Percentiles rank a stretch among this genome's conserved stretches.
Conservation (phyloP, 2,888 invertebrate species). For the Allolobophora icterica region DNA sequence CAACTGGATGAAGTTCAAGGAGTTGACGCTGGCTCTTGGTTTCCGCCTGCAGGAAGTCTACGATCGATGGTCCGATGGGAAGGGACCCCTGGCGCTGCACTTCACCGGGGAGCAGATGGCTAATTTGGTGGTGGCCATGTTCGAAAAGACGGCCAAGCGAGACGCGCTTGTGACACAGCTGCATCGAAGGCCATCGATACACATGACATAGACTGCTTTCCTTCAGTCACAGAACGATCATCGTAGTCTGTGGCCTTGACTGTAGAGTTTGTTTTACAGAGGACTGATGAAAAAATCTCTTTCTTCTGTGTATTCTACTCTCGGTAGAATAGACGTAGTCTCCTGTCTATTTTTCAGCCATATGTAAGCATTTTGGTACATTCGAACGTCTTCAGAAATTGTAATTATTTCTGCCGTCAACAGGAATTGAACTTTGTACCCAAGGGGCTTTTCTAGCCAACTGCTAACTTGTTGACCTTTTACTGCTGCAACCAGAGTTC, state of each 20-base stretch:
- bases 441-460: conserved; percentile 14
- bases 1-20: conserved; percentile 48
- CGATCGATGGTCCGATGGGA: conserved; percentile 51
- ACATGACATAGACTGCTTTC: conserved; percentile 21
- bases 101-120: conserved; percentile 46
- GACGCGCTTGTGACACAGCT: conserved; percentile 45
- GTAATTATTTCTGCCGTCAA: not conserved
- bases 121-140: conserved; percentile 48
- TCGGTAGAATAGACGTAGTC: not conserved
- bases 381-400: not conserved
- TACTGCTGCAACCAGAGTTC: not conserved
- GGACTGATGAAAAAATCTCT: not conserved
- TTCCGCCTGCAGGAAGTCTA: conserved; percentile 44
- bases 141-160: conserved; percentile 49
- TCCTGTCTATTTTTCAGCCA: not conserved
- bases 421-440: not conserved
- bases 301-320: not conserved
- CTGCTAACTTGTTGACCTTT: not conserved
- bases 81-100: conserved; percentile 50
- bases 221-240: not conserved
- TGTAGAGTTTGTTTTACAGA: not conserved
- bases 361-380: not conserved
- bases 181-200: conserved; percentile 35
- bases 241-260: not conserved
- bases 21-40: conserved; percentile 43